A percentile compares a stretch with the other conserved stretches of the same genome.
phyloP scores from a whole-genome alignment of 2,797 vertebrate genomes.

The Prunella strophiata region DNA sequence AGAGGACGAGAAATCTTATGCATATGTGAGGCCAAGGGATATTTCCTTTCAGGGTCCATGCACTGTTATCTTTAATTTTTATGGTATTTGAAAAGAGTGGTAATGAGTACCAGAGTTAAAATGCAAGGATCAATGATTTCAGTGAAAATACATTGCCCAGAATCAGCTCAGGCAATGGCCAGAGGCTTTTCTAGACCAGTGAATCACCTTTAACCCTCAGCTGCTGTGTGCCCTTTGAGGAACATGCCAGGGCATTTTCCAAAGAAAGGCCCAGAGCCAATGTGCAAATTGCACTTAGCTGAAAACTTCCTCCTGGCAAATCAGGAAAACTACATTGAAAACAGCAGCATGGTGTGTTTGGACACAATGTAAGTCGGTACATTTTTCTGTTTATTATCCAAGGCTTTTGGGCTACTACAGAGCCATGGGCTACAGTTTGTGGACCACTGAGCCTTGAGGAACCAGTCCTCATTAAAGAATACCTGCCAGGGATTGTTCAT shows the following conservation, averaged over 20 bases:
- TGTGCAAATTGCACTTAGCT: conserved; percentile 18
- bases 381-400: conserved; percentile 7
- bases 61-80: conserved; percentile 47
- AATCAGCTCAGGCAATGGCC: conserved; percentile 5
- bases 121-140: not conserved
- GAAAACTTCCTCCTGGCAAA: conserved; percentile 37
- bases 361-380: not conserved
- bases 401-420: not conserved
- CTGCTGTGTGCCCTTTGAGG: conserved; percentile 5
- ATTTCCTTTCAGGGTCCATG: conserved; percentile 32
- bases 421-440: not conserved
- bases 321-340: not conserved
- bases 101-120: conserved; percentile 30
- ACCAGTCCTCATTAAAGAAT: conserved; percentile 23
- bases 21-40: not conserved
- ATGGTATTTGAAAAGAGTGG: conserved; percentile 24
- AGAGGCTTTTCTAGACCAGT: conserved; percentile 42
- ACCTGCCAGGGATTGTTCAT: conserved; percentile 2
- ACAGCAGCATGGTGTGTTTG: not conserved
- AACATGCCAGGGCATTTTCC: conserved; percentile 17
- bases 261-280: conserved; percentile 35
- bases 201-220: conserved; percentile 50
- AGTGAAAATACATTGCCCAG: not conserved
- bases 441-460: not conserved
- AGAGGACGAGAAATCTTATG: not conserved